Conservation (phyloP, 2,888 invertebrate species). For the Venustoraphidia nigricollis region DNA sequence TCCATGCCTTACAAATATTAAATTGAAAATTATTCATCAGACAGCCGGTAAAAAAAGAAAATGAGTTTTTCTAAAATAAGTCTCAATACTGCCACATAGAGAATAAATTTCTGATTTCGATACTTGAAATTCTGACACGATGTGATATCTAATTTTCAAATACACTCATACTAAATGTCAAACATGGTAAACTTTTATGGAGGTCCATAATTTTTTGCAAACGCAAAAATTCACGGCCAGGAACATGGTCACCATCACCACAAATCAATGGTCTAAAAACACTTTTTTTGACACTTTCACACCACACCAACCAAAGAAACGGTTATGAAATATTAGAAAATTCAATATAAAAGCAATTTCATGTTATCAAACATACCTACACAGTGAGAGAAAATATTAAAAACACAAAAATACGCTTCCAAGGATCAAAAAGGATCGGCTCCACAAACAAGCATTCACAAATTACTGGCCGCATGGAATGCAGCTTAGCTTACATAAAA, state of each 20-base stretch:
- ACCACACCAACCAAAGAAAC: not conserved
- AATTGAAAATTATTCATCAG: too few species aligned
- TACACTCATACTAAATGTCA: too few species aligned
- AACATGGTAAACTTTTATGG: not conserved
- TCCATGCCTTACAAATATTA: too few species aligned
- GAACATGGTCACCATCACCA: constrained; percentile 9
- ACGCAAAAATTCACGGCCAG: constrained; percentile 9
- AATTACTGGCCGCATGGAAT: too few species aligned
- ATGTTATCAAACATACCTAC: not conserved
- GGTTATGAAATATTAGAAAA: not conserved
- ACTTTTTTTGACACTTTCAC: not conserved
- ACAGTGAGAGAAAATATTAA: not conserved
- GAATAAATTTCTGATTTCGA: not conserved
- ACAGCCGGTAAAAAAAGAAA: not conserved
- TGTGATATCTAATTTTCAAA: too few species aligned
- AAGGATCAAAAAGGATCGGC: constrained; percentile 1
- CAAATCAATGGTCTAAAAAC: not conserved
- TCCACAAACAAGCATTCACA: not conserved
- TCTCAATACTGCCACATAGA: not conserved
- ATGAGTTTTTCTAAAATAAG: not conserved
- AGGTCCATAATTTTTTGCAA: not conserved
- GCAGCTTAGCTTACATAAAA: too few species aligned
- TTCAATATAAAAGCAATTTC: not conserved
- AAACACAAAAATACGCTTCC: not conserved
- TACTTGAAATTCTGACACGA: not conserved